Base-by-base conservation (phyloP, 2,888 invertebrate genomes). In the Gastrophysa polygoni region DNA sequence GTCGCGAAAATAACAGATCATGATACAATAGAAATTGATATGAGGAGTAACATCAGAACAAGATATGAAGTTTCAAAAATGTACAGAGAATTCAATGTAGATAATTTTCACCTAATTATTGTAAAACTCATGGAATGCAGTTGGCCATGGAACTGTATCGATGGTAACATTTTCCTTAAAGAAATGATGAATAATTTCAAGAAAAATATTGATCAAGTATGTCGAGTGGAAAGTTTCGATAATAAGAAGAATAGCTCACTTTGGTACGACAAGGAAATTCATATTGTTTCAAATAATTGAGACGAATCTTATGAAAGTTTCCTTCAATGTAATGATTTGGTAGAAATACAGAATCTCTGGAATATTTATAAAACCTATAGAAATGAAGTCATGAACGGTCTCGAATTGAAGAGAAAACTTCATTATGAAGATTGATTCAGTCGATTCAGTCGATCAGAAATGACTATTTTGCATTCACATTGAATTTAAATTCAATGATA, bases 361-460 rank as follows among this genome's bases (percentile, higher is more conserved):
- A 29, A 50, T 29, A 50, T 29, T 7, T 50, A 50, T 16, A 16
- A 50, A 50, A 29, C 11, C 3, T 50, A 50, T 16, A 50, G 50
- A 50, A 50, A 50, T 50, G 50, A 50, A 50, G 29, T 50, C 29
- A 50, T 4, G 14, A 50, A 28, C 29, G 16, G 29, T 50, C 50
- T 50, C 16, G 29, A 29, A 29, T 50, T 29, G 50, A 50, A 50
- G 29, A 50, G 50, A 16, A 29, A 50, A 50, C 16, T 29, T 29
- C 29, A 50, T 50, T 50, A 50, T 29, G 50, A 50, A 50, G 29
- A 29, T 28, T 29, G 5, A 28, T 29, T 50, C 16, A 29, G 4
- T 50, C 50, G 43, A 54, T 43, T 20, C 54, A 54, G 54, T 43
- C 43, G 54, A 38, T 54, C 4, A 2, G 54, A 54, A 54, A 54